Evolutionary conservation across 1,140 invertebrate species (phyloP).

Genomic region (Neelides sp.): DNA sequence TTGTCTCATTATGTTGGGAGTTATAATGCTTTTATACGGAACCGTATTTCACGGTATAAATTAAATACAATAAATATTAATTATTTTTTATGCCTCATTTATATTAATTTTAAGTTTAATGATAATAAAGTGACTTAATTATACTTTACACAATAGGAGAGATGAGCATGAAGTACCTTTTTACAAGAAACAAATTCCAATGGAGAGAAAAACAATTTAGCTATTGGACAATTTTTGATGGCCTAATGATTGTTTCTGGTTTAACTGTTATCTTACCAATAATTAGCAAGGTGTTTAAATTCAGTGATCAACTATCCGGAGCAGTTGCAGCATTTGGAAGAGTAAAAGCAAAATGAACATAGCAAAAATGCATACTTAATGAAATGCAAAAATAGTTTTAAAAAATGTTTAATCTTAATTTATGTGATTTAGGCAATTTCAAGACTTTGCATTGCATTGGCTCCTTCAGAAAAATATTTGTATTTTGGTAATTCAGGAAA

Average conservation of each 20-base stretch:
- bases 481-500: slow-evolving; percentile 11
- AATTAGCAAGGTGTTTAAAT: slow-evolving; percentile 24
- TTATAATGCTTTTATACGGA: slow-evolving; percentile 28
- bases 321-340: slow-evolving; percentile 17
- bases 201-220: slow-evolving; percentile 76
- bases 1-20: slow-evolving; percentile 23
- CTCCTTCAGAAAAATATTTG: slow-evolving; percentile 13
- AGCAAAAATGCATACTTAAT: too few species aligned
- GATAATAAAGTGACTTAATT: not conserved
- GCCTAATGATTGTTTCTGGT: slow-evolving; percentile 20
- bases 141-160: slow-evolving; percentile 48
- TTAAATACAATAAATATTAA: not conserved
- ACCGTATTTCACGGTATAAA: slow-evolving; percentile 24
- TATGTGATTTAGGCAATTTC: too few species aligned
- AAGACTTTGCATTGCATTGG: slow-evolving; percentile 15
- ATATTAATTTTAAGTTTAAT: not conserved
- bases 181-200: slow-evolving; percentile 64
- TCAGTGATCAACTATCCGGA: slow-evolving; percentile 26
- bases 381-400: too few species aligned
- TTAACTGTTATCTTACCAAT: slow-evolving; percentile 24
- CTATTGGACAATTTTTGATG: slow-evolving; percentile 40
- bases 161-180: slow-evolving; percentile 64
- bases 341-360: not conserved
- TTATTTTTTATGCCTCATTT: not conserved
- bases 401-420: too few species aligned